phyloP scores from a whole-genome alignment of 2,113 vertebrate species.

The Echinops telfairi region DNA sequence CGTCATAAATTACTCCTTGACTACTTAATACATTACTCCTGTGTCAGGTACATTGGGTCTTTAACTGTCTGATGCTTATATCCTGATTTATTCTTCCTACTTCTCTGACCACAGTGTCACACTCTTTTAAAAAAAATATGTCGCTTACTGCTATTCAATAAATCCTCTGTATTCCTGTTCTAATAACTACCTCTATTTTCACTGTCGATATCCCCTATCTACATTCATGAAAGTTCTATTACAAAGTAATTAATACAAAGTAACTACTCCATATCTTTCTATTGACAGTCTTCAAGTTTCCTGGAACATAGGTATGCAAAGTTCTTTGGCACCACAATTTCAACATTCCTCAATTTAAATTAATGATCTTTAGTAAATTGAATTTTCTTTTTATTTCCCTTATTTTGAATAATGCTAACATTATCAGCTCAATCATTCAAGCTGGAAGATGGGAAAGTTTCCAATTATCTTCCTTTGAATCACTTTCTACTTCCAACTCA shows the following conservation, averaged over 20 bases:
- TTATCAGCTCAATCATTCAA: neutral
- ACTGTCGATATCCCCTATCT: neutral
- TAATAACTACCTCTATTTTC: neutral
- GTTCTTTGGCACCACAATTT: conserved; percentile 4
- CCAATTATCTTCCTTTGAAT: neutral
- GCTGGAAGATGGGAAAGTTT: neutral
- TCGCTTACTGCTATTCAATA: neutral
- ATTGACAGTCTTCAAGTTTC: neutral
- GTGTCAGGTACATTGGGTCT: neutral
- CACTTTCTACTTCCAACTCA: neutral
- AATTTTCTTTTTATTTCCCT: neutral
- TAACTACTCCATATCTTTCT: neutral
- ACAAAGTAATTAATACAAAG: neutral
- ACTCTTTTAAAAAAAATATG: neutral
- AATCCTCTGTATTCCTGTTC: neutral
- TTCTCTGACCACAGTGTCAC: neutral
- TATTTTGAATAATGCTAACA: neutral
- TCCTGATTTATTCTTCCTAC: no score
- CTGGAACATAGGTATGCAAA: neutral
- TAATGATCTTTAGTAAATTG: neutral
- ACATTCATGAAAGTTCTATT: neutral
- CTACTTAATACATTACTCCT: neutral
- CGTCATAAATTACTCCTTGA: neutral
- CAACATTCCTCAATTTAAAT: neutral
- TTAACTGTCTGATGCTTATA: neutral